Conservation (phyloP, 2,888 invertebrate species). For the Ceriagrion tenellum region DNA sequence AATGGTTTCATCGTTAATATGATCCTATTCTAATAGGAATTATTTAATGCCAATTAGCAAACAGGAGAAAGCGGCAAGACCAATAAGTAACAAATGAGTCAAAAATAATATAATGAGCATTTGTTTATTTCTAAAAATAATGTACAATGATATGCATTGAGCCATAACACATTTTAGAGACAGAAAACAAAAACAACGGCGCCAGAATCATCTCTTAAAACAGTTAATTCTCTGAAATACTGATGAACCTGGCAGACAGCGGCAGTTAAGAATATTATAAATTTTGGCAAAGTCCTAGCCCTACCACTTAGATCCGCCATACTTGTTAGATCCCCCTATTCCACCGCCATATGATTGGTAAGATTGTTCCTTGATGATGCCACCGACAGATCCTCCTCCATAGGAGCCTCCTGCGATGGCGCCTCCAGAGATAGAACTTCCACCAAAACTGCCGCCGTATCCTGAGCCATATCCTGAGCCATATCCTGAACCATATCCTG, state of each 20-base stretch:
- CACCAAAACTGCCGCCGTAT: background rate
- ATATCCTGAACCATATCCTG: background rate
- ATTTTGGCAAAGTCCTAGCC: background rate
- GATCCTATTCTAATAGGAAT: no score
- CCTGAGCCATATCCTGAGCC: slow-evolving; percentile 73
- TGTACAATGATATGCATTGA: background rate
- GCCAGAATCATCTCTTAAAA: no score
- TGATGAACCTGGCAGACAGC: no score
- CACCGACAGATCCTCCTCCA: background rate
- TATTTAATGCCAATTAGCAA: no score
- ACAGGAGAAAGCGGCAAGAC: no score
- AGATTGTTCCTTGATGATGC: background rate
- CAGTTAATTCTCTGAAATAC: no score
- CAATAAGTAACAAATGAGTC: background rate
- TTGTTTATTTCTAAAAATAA: background rate
- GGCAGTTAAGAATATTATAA: no score
- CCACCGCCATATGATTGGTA: background rate
- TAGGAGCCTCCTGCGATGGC: background rate
- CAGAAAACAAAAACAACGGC: no score
- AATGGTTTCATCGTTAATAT: no score
- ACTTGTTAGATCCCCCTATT: background rate
- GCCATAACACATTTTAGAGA: background rate
- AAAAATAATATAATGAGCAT: background rate
- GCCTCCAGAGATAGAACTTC: background rate
- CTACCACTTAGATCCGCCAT: background rate